Evolutionary conservation across 2,888 invertebrate genomes (phyloP).

Genomic region (Nephrotoma guestfalica): DNA sequence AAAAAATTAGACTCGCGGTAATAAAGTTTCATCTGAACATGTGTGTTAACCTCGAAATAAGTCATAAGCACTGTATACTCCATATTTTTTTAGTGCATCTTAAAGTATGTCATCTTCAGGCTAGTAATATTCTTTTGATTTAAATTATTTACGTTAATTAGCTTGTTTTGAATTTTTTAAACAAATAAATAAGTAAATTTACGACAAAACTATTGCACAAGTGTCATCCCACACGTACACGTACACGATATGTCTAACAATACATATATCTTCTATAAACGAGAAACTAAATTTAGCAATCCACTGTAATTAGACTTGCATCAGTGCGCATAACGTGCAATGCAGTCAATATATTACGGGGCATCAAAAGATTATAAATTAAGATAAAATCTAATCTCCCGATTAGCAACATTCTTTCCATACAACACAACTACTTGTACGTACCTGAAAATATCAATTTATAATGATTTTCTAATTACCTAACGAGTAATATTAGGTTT

Average conservation of each 20-base stretch:
- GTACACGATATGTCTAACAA: background rate
- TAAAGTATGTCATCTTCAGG: background rate
- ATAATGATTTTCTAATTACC: background rate
- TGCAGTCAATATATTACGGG: background rate
- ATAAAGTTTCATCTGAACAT: background rate
- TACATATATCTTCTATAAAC: background rate
- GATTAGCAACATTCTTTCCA: background rate
- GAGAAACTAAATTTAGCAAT: background rate
- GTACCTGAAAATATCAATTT: background rate
- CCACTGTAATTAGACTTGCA: background rate
- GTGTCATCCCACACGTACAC: background rate
- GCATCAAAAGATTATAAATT: background rate
- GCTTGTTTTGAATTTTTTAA: background rate
- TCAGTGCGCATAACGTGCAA: background rate
- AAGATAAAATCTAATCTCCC: background rate
- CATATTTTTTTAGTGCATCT: background rate
- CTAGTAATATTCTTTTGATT: background rate
- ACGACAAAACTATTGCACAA: background rate
- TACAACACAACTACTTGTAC: background rate
- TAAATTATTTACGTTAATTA: background rate
- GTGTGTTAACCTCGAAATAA: background rate
- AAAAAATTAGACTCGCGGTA: background rate
- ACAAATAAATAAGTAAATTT: background rate
- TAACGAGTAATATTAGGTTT: background rate
- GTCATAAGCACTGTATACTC: background rate